Evolutionary conservation across 2,113 vertebrate species (phyloP).

Genomic region (Apteryx owenii): DNA sequence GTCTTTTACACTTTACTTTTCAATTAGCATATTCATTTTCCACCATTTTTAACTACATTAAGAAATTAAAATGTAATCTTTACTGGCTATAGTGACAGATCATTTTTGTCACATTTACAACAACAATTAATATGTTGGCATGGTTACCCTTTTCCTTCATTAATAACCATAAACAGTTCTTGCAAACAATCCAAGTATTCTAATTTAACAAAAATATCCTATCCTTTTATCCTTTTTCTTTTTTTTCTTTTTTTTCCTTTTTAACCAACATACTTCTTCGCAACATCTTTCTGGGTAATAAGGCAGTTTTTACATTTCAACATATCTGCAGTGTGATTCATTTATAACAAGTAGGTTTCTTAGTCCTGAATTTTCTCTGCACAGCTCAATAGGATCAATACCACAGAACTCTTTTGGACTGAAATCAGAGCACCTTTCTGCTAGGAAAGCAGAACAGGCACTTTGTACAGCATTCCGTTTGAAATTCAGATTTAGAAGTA

Average conservation of each 20-base stretch:
- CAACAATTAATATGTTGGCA: not conserved
- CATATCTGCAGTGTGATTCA: not conserved
- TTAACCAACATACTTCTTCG: not conserved
- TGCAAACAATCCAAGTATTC: not conserved
- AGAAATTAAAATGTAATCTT: slow-evolving; percentile 10
- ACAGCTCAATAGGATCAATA: not conserved
- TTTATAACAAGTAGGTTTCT: not conserved
- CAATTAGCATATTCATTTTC: slow-evolving; percentile 39
- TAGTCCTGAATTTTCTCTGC: not conserved
- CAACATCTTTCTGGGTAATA: not conserved
- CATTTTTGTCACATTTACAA: slow-evolving; percentile 18
- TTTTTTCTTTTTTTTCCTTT: not conserved
- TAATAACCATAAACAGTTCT: not conserved
- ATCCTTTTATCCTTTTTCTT: not conserved
- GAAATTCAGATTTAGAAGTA: not conserved
- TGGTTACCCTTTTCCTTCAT: slow-evolving; percentile 37
- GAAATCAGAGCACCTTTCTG: not conserved
- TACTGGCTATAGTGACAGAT: not conserved
- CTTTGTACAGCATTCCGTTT: not conserved
- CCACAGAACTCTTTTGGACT: not conserved
- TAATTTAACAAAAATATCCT: not conserved
- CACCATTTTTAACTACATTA: slow-evolving; percentile 10
- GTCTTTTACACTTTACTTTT: slow-evolving; percentile 39
- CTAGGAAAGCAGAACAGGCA: not conserved
- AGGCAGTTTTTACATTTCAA: not conserved